A percentile compares a stretch with the other conserved stretches of the same genome.
Evolutionary conservation across 2,113 vertebrate species (phyloP).

Genomic region (Dipodomys ordii): DNA sequence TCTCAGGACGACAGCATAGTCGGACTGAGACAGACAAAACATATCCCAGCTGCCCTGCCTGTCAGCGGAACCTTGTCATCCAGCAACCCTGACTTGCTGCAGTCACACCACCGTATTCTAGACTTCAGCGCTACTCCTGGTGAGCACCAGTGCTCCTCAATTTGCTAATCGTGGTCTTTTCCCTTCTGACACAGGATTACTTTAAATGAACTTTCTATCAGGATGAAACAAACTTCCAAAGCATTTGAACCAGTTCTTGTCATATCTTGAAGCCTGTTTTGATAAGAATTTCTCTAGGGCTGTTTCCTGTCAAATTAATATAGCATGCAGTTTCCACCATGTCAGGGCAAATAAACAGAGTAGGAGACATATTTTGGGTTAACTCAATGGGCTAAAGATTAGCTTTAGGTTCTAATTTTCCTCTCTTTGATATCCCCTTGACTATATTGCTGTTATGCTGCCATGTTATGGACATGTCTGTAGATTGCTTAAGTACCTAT

Average conservation of each 20-base stretch:
- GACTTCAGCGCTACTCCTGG: conserved; percentile 98
- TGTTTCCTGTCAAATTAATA: neutral
- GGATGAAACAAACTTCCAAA: neutral
- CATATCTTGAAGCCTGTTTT: neutral
- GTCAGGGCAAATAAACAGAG: neutral
- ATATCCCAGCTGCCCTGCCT: conserved; percentile 95
- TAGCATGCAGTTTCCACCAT: neutral
- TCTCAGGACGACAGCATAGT: conserved; percentile 99
- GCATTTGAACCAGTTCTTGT: neutral
- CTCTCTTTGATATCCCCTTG: neutral
- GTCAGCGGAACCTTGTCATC: conserved; percentile 97
- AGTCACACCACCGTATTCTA: conserved; percentile 98
- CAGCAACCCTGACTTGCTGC: conserved; percentile 96
- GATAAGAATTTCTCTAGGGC: neutral
- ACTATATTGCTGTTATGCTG: neutral
- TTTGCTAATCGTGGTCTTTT: neutral
- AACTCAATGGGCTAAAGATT: neutral
- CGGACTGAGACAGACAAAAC: conserved; percentile 96
- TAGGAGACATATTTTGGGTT: neutral
- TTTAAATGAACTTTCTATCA: neutral
- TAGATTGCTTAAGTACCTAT: neutral
- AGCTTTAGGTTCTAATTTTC: neutral
- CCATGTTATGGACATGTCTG: neutral
- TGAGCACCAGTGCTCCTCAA: conserved; percentile 71
- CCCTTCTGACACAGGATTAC: neutral